Evolutionary conservation across 2,113 vertebrate species (phyloP), one percentile per base, ranked within the genome.

Genomic region (Sminthopsis crassicaudata): DNA sequence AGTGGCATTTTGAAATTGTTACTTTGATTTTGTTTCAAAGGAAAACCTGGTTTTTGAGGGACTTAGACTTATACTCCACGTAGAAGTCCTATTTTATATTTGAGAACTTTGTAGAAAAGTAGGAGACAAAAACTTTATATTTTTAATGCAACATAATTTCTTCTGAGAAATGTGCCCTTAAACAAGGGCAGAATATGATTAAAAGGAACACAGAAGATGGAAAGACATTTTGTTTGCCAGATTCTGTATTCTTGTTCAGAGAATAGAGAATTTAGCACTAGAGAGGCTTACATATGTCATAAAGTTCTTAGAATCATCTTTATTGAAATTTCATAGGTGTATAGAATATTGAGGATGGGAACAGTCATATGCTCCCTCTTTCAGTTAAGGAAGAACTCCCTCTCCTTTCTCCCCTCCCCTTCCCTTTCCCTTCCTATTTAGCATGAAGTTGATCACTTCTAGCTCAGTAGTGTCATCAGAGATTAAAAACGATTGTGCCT

Each of bases 301-400:
- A 95, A 95, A 96, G 91, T 96, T 98, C 96, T 97, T 97, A 97
- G 97, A 97, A 97, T 97, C 96, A 55, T 96, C 96, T 89, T 96
- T 95, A 94, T 95, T 97, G 97, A 96, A 96, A 97, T 97, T 96
- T 94, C 94, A 96, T 96, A 94, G 42, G 22, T 92, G 91, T 90
- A 93, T 94, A 91, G 94, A 95, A 97, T 93, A 55, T 95, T 94
- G 95, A 93, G 53, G 96, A 60, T 93, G 90, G 91, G 91, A 95
- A 93, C 48, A 97, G 94, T 51, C 91, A n/a, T 12, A 96, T 10
- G 19, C 91, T 95, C 53, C 94, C 57, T 89, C 92, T 95, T 94
- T 92, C 90, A 84, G 51, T 89, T 8, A 93, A 67, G 42, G 46
- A 91, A 53, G 53, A n/a, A 14, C 1, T 55, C 93, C n/a, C 48